Percentiles rank a stretch among this genome's conserved stretches.
Conservation (phyloP, 2,113 vertebrate genomes). For the Pseudopodoces humilis region DNA sequence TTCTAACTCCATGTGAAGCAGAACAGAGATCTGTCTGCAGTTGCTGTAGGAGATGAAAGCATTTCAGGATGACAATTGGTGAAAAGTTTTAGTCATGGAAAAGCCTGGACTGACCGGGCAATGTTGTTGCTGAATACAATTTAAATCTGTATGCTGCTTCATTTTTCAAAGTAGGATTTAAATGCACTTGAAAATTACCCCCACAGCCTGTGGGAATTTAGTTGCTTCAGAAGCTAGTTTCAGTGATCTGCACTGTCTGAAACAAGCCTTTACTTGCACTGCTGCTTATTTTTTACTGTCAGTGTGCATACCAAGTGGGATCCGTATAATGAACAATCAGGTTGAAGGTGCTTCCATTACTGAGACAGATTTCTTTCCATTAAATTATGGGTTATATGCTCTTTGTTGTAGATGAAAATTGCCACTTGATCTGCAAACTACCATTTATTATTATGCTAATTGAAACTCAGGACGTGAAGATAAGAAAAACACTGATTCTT, state of each 20-base stretch:
- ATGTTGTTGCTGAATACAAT: background rate
- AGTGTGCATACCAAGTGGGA: background rate
- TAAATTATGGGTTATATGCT: background rate
- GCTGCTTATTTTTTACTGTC: background rate
- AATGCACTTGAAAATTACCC: background rate
- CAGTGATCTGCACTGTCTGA: background rate
- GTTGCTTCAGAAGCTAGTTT: background rate
- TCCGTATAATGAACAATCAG: background rate
- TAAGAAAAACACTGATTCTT: background rate
- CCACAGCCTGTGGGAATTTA: background rate
- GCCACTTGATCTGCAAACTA: background rate
- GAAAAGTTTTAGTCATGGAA: background rate
- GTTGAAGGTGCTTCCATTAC: background rate
- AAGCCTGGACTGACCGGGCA: background rate
- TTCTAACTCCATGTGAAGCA: background rate
- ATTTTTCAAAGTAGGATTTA: constrained; percentile 1
- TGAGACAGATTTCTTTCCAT: background rate
- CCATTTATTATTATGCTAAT: background rate
- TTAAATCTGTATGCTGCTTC: background rate
- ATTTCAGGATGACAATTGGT: background rate
- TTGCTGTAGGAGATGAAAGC: background rate
- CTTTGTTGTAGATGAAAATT: background rate
- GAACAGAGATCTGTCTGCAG: fast-evolving
- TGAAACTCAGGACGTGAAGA: background rate
- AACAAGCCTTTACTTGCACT: constrained; percentile 14